Percentiles rank a stretch among this genome's conserved stretches.
Evolutionary conservation across 2,797 vertebrate species (phyloP).

Genomic region (Channa striata): DNA sequence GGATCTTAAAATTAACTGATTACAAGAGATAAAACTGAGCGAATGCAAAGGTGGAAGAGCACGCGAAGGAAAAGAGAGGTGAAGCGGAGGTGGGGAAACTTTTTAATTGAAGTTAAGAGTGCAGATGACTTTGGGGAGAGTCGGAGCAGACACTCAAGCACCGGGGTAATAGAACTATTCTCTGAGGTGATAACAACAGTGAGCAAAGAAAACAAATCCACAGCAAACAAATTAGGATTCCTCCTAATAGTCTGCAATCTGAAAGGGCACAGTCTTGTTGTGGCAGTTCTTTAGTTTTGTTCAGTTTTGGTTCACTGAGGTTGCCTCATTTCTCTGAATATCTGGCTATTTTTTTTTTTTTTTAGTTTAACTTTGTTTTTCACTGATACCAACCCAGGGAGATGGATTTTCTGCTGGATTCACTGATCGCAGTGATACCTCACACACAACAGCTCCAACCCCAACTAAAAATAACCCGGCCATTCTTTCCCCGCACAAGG

Average conservation of each 20-base stretch:
- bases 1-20: conserved; percentile 37
- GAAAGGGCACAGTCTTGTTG: conserved; percentile 39
- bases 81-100: not conserved
- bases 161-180: conserved; percentile 43
- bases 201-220: conserved; percentile 51
- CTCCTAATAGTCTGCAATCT: conserved; percentile 19
- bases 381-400: not conserved
- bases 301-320: conserved; percentile 26
- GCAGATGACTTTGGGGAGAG: conserved; percentile 45
- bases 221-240: conserved; percentile 50
- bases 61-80: not conserved
- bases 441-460: conserved; percentile 19
- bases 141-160: conserved; percentile 21
- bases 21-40: conserved; percentile 15
- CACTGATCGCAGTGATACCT: conserved; percentile 14
- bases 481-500: conserved; percentile 66
- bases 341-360: conserved; percentile 18
- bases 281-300: conserved; percentile 10
- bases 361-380: not conserved
- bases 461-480: conserved; percentile 76
- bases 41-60: not conserved
- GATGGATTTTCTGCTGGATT: conserved; percentile 33
- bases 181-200: conserved; percentile 50
- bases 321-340: conserved; percentile 20
- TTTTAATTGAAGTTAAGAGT: conserved; percentile 56